Base-by-base conservation (phyloP, 2,888 invertebrate genomes). In the Macaria notata region DNA sequence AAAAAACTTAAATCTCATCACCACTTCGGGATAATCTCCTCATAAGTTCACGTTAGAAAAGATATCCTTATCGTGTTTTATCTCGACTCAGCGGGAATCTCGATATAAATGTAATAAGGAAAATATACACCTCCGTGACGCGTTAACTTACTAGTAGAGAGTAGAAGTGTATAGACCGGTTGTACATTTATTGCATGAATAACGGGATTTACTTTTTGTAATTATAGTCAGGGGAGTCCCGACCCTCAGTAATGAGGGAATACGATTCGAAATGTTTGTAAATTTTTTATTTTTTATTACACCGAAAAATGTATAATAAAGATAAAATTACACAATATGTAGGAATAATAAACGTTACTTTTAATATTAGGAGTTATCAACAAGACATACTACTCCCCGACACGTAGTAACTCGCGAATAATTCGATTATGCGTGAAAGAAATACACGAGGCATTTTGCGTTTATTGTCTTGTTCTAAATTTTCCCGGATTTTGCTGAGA, bases 361-460 rank as follows among this genome's bases (percentile, higher is more conserved):
- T 19, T 19, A 19, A 19, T 19, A 19, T n/a, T 19, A 36, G 4
- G 33, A 3, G 4, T 3, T 36, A 4, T 36, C 3, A 36, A 36
- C 3, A 7, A 4, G 5, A 36, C 6, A 33, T 2, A 7, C 19
- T 36, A 36, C 33, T 36, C 33, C 7, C 0, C 3, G 33, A 55
- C 58, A 54, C 57, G 55, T 49, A 47, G 59, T 64, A 56, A 54
- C 54, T 61, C 53, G 54, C 53, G 41, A 59, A 57, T 57, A 55
- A 57, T 64, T 64, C 48, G 54, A 59, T 61, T 59, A 61, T 59
- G 57, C 55, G 61, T 42, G 53, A 57, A 43, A 53, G 50, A 61
- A 59, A 61, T 61, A 57, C 51, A 59, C 45, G 48, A 59, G 59
- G 54, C 48, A 59, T 59, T 51, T 48, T 45, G 36, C 54, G 48